Base-by-base conservation (phyloP, 2,797 vertebrate genomes). In the Poeciliopsis turneri region DNA sequence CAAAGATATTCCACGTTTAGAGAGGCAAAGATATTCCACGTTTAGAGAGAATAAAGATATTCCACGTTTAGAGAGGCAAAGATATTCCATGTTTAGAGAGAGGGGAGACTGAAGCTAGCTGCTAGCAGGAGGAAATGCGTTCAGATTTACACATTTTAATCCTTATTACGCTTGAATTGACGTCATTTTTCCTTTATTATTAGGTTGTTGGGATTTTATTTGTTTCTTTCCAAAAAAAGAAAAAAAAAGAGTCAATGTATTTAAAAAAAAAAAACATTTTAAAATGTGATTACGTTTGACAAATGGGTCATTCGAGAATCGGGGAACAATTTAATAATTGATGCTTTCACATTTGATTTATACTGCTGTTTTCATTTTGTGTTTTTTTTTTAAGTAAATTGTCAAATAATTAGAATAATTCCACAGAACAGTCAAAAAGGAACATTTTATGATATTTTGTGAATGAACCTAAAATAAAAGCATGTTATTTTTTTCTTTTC, bases 21-120 rank as follows among this genome's bases (percentile, higher is more conserved):
- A 84, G 86, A 16, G 8, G 8, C 78, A 81, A 81, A 84, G 78
- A 92, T 91, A 88, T 91, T 85, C 64, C 75, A 78, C 77, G 88
- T 81, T 72, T 87, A 81, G 70, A 84, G 82, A 89, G 90, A 90
- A 90, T 77, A 81, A 81, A 84, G 78, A 92, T 91, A 88, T 91
- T 85, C 64, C 75, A 78, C 77, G 89, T 81, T 72, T 87, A 81
- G 76, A 84, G 86, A 16, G 7, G 8, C 78, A 81, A 81, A 84
- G 78, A 92, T 91, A 88, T 91, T 85, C 64, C 75, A 78, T 75
- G 88, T 81, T 72, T 87, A 81, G 76, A 84, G 77, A 75, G 86
- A 16, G 8, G 9, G 33, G 33, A 15, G 78, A 61, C 82, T 86
- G 76, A 61, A 12, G 57, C 82, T 23, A 11, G 51, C 51, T 25